Base-by-base conservation (phyloP, 2,888 invertebrate species). In the Baccha elongata region DNA sequence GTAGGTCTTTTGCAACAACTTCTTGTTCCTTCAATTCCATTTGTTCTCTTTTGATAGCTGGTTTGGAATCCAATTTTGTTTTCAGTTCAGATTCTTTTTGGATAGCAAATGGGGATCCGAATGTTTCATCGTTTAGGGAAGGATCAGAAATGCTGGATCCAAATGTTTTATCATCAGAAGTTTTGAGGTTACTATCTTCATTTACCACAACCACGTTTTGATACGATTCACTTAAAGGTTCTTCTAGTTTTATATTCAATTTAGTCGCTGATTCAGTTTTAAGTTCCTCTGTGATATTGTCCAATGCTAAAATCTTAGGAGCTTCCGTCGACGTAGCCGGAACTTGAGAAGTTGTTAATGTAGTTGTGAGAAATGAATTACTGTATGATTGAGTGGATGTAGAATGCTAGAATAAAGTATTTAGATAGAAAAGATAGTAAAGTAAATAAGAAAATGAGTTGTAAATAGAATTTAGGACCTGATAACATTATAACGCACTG, bases 311-410 rank as follows among this genome's bases (percentile, higher is more conserved):
- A 17, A n/a, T 52, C 17, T 74, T 50, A 46, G 8, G 8, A 55
- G 55, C 29, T 58, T 71, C 74, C 52, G 69, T 29, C 6, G 58
- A 40, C 21, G 60, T 29, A 32, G 71, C 65, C 53, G 71, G 40
- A 42, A 53, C 42, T 71, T 40, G 19, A 42, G 75, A 53, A 44
- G 48, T 71, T 35, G 62, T 37, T 37, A 60, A 71, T 75, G 60
- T 46, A 37, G 67, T 73, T 32, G 73, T 73, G 53, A 55, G 10
- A n/a, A 50, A 68, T 76, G 81, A 72, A 60, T 72, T 58, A 67
- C 44, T 65, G 19, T 60, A 52, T 60, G 73, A 72, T 52, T 62
- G 53, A 35, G 72, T 81, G 32, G 81, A 53, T 60, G 75, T 74
- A 17, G 71, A 42, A 13, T 23, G 44, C 75, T 75, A 71, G 21